A percentile compares a stretch with the other conserved stretches of the same genome.
These are phyloP conservation scores for Cinclus cinclus DNA, from an alignment of 2,113 vertebrate species.

Conservation along the genomic window DNA sequence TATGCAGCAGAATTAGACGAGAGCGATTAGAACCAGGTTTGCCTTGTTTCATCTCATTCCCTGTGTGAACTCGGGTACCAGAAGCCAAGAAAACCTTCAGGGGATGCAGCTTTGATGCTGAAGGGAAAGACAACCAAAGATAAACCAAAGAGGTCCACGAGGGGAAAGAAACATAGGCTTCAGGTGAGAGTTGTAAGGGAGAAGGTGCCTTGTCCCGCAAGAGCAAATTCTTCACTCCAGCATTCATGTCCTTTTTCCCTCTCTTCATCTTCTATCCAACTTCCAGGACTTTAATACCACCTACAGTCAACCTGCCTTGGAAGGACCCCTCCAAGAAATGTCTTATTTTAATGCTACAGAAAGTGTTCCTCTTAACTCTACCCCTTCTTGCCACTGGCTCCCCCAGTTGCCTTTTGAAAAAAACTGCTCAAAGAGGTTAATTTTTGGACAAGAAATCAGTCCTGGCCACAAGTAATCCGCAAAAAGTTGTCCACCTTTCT, in stretches of 20 bases:
- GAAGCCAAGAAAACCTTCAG: not conserved
- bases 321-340: not conserved
- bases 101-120: not conserved
- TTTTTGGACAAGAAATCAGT: constrained; percentile 11
- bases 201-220: not conserved
- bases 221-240: not conserved
- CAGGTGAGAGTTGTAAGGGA: not conserved
- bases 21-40: constrained; percentile 28
- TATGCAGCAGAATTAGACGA: constrained; percentile 48
- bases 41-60: constrained; percentile 38
- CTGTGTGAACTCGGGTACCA: not conserved
- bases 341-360: not conserved
- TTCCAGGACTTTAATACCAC: not conserved
- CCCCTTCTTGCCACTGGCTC: not conserved
- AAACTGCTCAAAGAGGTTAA: not conserved
- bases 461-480: not conserved
- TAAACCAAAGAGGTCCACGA: fast-evolving
- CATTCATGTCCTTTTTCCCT: not conserved
- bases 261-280: not conserved
- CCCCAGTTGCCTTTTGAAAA: not conserved
- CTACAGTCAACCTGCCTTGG: not conserved
- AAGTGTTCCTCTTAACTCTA: not conserved
- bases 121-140: not conserved
- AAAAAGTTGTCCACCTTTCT: not conserved
- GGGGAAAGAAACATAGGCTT: not conserved